These are phyloP conservation scores for Scaeva pyrastri DNA, from an alignment of 2,888 invertebrate species.

Conservation along the genomic window DNA sequence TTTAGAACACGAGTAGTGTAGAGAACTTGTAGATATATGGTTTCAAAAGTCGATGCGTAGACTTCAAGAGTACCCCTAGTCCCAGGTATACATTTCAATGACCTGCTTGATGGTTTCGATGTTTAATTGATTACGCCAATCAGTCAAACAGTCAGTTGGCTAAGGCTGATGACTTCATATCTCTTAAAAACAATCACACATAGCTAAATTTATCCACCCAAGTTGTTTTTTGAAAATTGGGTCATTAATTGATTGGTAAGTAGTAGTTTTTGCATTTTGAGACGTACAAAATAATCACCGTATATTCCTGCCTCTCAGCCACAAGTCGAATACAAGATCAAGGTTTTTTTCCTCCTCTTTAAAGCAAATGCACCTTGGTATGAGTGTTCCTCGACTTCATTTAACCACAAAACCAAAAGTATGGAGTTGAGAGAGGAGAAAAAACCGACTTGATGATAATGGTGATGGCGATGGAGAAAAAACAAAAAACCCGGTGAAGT, in stretches of 20 bases:
- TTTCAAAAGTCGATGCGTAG: slow-evolving; percentile 60
- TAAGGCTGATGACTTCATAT: not conserved
- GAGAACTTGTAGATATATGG: slow-evolving; percentile 46
- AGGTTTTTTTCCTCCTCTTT: slow-evolving; percentile 53
- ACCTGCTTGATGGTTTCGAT: slow-evolving; percentile 19
- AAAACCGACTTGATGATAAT: not conserved
- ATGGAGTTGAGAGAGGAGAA: slow-evolving; percentile 14
- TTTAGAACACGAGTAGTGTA: slow-evolving; percentile 2
- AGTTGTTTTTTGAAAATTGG: slow-evolving; percentile 51
- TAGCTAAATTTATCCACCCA: not conserved
- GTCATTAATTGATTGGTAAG: slow-evolving; percentile 40
- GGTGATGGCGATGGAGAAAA: slow-evolving; percentile 37
- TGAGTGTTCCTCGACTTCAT: slow-evolving; percentile 45
- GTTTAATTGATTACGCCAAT: slow-evolving; percentile 14
- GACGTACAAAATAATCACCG: slow-evolving; percentile 33
- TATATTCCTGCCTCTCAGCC: slow-evolving; percentile 54
- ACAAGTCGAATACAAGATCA: slow-evolving; percentile 65
- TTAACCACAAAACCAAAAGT: slow-evolving; percentile 45
- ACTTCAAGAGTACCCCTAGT: not conserved
- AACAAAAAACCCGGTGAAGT: slow-evolving; percentile 81
- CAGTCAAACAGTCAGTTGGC: not conserved
- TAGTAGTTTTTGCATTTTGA: slow-evolving; percentile 30
- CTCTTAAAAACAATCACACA: not conserved
- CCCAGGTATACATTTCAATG: slow-evolving; percentile 36
- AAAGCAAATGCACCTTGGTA: slow-evolving; percentile 37